phyloP scores from a whole-genome alignment of 2,113 vertebrate genomes.

The Taxidea taxus region DNA sequence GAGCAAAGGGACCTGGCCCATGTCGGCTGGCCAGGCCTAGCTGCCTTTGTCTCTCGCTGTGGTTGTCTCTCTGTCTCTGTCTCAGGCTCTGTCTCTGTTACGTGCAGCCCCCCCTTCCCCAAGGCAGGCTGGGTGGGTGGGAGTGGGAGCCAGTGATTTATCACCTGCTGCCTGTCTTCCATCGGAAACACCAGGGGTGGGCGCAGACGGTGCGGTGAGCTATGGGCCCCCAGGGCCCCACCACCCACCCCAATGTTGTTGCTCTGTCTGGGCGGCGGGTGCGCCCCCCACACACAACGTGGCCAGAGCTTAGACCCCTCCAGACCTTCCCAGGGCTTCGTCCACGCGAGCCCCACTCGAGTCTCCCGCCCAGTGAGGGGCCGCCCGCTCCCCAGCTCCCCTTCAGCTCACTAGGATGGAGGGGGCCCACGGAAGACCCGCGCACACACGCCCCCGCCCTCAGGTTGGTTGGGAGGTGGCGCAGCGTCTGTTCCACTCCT shows the following conservation, averaged over 20 bases:
- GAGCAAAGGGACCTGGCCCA: neutral
- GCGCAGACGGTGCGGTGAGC: conserved; percentile 69
- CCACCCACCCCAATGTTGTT: conserved; percentile 76
- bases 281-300: neutral
- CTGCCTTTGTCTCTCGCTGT: neutral
- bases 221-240: conserved; percentile 66
- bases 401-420: neutral
- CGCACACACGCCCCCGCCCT: neutral
- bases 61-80: neutral
- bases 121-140: neutral
- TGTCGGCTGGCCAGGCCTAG: neutral
- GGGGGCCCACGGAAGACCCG: neutral
- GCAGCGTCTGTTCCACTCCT: neutral
- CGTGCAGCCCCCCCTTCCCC: neutral
- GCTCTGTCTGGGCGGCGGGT: conserved; percentile 64
- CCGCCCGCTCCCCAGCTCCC: neutral
- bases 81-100: conserved; percentile 36
- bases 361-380: neutral
- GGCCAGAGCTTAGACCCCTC: neutral
- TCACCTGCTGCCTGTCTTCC: conserved; percentile 67
- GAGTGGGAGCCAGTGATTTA: conserved; percentile 67
- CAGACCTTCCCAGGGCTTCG: conserved; percentile 27
- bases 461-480: neutral
- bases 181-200: conserved; percentile 69
- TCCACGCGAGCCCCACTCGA: neutral